A percentile compares a stretch with the other conserved stretches of the same genome.
Evolutionary conservation across 1,140 invertebrate genomes (phyloP).

Genomic region (Akabosia matsudoensis): DNA sequence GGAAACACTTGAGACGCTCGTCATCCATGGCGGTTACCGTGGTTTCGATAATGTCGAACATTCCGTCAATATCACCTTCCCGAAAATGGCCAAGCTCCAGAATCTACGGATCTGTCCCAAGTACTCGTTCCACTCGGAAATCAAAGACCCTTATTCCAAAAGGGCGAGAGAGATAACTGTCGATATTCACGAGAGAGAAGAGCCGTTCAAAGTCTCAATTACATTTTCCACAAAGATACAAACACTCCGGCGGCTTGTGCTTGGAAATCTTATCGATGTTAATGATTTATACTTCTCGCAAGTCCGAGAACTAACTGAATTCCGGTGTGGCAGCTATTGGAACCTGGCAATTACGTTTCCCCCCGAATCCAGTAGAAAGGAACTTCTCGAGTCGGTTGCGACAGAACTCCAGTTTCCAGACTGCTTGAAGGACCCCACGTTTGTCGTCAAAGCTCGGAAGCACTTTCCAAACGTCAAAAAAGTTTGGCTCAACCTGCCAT

Average conservation of each 20-base stretch:
- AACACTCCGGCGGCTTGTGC: not conserved
- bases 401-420: conserved; percentile 39
- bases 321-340: conserved; percentile 35
- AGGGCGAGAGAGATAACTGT: not conserved
- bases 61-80: not conserved
- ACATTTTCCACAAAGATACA: not conserved
- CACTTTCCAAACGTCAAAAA: conserved; percentile 20
- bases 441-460: conserved; percentile 21
- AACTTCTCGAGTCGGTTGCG: not conserved
- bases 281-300: conserved; percentile 33
- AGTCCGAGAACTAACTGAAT: conserved; percentile 20
- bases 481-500: conserved; percentile 34
- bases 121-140: conserved; percentile 20
- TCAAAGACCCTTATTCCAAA: conserved; percentile 23
- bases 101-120: conserved; percentile 24
- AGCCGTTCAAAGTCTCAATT: conserved; percentile 4
- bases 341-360: conserved; percentile 33
- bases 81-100: not conserved
- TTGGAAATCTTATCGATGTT: conserved; percentile 39
- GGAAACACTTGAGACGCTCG: not conserved
- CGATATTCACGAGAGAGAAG: not conserved
- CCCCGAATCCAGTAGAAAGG: not conserved
- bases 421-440: conserved; percentile 31
- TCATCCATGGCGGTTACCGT: conserved; percentile 28
- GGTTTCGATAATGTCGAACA: conserved; percentile 10